phyloP scores from a whole-genome alignment of 2,797 vertebrate species.

The Etheostoma nigrum region DNA sequence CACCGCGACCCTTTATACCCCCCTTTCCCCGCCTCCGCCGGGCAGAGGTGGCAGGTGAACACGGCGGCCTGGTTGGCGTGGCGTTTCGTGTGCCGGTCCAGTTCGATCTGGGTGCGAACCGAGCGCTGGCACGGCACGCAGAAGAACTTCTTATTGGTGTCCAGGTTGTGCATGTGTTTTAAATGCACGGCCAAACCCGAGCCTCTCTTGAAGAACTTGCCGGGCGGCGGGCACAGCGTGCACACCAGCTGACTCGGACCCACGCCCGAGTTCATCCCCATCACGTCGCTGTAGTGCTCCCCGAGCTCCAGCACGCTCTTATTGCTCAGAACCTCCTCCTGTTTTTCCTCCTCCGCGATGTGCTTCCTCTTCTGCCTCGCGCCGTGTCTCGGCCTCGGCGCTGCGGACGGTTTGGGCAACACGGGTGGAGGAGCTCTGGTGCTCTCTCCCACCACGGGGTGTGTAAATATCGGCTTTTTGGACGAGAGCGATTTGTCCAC shows the following conservation, averaged over 20 bases:
- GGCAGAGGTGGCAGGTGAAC: constrained; percentile 63
- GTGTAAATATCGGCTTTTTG: neutral
- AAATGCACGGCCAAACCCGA: constrained; percentile 52
- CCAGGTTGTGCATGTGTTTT: constrained; percentile 42
- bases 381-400: neutral
- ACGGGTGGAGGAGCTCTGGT: rapidly evolving
- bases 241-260: constrained; percentile 38
- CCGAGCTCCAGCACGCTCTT: constrained; percentile 47
- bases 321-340: constrained; percentile 21
- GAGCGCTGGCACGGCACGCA: constrained; percentile 57
- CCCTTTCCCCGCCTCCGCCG: neutral
- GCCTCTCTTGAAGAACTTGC: constrained; percentile 43
- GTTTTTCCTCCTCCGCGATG: neutral
- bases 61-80: constrained; percentile 56
- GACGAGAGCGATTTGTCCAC: constrained; percentile 35
- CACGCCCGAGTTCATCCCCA: neutral
- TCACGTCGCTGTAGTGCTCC: constrained; percentile 26
- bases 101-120: constrained; percentile 57
- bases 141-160: constrained; percentile 46
- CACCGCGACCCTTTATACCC: constrained; percentile 30
- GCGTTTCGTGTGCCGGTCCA: constrained; percentile 62
- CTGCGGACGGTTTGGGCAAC: neutral
- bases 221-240: constrained; percentile 59
- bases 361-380: constrained; percentile 26
- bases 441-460: neutral